Evolutionary conservation across 2,888 invertebrate species (phyloP).

Genomic region (Volucella inanis): DNA sequence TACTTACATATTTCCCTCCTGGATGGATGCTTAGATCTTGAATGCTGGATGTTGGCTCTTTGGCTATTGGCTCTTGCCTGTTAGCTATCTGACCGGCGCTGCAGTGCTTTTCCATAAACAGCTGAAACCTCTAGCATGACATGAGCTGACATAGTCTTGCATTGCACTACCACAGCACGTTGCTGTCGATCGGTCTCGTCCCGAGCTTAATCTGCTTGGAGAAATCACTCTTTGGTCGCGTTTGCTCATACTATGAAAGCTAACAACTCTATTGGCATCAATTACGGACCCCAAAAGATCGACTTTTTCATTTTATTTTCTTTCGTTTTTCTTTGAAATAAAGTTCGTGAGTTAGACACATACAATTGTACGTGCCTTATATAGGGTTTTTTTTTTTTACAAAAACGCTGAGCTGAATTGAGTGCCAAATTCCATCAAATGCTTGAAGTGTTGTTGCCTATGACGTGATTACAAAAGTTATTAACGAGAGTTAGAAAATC

Average conservation of each 20-base stretch:
- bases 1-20: constrained; percentile 43
- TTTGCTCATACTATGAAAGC: constrained; percentile 62
- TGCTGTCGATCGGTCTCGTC: constrained; percentile 42
- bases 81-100: constrained; percentile 20
- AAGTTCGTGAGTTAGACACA: not conserved
- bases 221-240: constrained; percentile 55
- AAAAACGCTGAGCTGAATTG: too few species aligned
- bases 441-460: too few species aligned
- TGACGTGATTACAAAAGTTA: too few species aligned
- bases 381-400: too few species aligned
- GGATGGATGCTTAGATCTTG: not conserved
- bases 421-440: too few species aligned
- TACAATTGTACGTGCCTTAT: not conserved
- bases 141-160: constrained; percentile 71
- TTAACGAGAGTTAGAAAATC: too few species aligned
- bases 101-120: constrained; percentile 61
- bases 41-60: not conserved
- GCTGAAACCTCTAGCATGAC: constrained; percentile 69
- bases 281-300: constrained; percentile 65
- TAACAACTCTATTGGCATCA: constrained; percentile 75
- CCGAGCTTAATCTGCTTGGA: constrained; percentile 55
- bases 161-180: constrained; percentile 13
- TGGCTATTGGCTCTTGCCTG: not conserved
- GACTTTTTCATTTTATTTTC: constrained; percentile 18
- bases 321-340: constrained; percentile 23